Base-by-base conservation (phyloP, 2,888 invertebrate species). In the Tenthredo livida region DNA sequence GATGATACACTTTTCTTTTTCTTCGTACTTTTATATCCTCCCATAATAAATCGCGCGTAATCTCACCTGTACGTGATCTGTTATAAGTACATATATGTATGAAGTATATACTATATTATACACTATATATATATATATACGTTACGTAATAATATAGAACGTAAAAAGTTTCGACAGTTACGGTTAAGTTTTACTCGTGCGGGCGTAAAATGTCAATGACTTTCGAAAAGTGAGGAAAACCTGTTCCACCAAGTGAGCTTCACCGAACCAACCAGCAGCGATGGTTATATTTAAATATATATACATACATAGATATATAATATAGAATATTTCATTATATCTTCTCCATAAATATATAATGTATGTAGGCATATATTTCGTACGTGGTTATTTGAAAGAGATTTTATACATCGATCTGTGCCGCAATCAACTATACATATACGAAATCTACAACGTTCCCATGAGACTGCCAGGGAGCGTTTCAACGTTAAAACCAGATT, bases 161-260 rank as follows among this genome's bases (percentile, higher is more conserved):
- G 25, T 73, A 73, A 40, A 73, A 67, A 40, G 21, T 73, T 73
- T 73, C 43, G 43, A 73, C 73, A 77, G 77, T 50, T 77, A 77
- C 77, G 50, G 47, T 77, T 29, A 50, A 54, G 77, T 77, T 25
- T 67, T 67, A 65, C 83, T 33, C 67, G 25, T 17, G 67, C 67
- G 67, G n/a, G 29, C 47, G 70, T 47, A 80, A 80, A 80, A 70
- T 83, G 83, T 83, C 65, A 83, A 67, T 83, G 83, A 83, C 83
- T 67, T 70, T 83, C 50, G 67, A 83, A 83, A 83, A 47, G 37
- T 80, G 67, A 29, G 70, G 58, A 15, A 83, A 83, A 83, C 83
- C 83, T 83, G 83, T 83, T 83, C 54, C 29, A 40, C 25, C 83
- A 21, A 80, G n/a, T 12, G 33, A 50, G 25, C 25, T 25, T 50